Evolutionary conservation across 2,797 vertebrate genomes (phyloP).

Genomic region (Leptoclinus maculatus): DNA sequence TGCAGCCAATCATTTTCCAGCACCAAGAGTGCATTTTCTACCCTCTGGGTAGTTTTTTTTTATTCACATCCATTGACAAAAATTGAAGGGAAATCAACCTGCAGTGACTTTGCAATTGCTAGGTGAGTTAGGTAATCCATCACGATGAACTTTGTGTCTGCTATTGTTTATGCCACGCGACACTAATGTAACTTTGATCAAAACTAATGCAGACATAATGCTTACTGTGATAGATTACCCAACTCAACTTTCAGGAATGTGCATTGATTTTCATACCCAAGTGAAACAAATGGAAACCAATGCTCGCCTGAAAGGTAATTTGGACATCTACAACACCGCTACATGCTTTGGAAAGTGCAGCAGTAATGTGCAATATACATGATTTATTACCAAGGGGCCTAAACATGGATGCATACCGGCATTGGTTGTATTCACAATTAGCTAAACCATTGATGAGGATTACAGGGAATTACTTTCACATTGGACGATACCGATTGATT

Average conservation of each 20-base stretch:
- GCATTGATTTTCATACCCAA: conserved; percentile 4
- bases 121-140: conserved; percentile 26
- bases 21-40: neutral
- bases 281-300: conserved; percentile 13
- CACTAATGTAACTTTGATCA: conserved; percentile 27
- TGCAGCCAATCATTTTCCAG: neutral
- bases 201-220: conserved; percentile 17
- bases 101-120: neutral
- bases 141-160: conserved; percentile 4
- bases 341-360: neutral
- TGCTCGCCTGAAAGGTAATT: neutral
- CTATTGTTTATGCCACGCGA: neutral
- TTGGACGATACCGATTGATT: neutral
- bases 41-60: neutral
- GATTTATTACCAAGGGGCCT: neutral
- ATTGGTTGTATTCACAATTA: neutral
- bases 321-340: neutral
- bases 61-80: neutral
- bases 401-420: neutral
- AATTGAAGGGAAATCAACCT: neutral
- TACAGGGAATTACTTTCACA: neutral
- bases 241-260: neutral
- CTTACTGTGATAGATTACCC: conserved; percentile 11
- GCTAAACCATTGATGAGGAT: neutral
- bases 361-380: neutral